These are phyloP conservation scores for Montipora capitata DNA, from an alignment of 92 coral and sea anemone genomes.

Conservation along the genomic window DNA sequence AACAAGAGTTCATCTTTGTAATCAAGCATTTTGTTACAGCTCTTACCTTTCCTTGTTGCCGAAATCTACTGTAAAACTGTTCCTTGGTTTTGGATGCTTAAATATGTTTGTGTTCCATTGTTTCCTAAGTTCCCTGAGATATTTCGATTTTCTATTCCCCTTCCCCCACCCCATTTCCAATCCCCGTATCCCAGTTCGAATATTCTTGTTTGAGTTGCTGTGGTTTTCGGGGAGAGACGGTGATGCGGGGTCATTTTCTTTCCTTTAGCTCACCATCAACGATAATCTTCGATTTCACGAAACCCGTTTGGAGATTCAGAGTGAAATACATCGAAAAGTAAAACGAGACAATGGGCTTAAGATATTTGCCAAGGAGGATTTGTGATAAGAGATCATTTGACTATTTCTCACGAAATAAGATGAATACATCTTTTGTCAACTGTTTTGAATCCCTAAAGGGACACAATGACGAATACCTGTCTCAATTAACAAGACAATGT, in stretches of 20 bases:
- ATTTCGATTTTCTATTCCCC: too few species aligned
- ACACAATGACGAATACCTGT: conserved; percentile 22
- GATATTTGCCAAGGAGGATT: background rate
- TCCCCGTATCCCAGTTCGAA: too few species aligned
- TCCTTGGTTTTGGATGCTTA: too few species aligned
- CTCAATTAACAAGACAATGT: conserved; percentile 49
- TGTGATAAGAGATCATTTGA: background rate
- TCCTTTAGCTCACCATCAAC: background rate
- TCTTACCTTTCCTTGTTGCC: too few species aligned
- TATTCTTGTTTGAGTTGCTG: too few species aligned
- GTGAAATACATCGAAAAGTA: background rate
- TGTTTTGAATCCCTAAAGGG: conserved; percentile 4
- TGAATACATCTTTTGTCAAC: background rate
- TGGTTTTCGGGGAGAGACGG: background rate
- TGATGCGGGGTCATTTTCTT: background rate
- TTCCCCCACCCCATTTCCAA: too few species aligned
- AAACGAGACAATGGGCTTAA: background rate
- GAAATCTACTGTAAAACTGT: too few species aligned
- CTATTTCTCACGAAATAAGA: background rate
- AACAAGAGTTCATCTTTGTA: too few species aligned
- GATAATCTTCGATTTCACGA: background rate
- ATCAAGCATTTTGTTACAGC: too few species aligned
- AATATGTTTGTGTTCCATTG: too few species aligned
- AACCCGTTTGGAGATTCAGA: background rate
- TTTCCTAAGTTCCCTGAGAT: too few species aligned